phyloP scores from a whole-genome alignment of 1,140 invertebrate species.

The Triops cancriformis region DNA sequence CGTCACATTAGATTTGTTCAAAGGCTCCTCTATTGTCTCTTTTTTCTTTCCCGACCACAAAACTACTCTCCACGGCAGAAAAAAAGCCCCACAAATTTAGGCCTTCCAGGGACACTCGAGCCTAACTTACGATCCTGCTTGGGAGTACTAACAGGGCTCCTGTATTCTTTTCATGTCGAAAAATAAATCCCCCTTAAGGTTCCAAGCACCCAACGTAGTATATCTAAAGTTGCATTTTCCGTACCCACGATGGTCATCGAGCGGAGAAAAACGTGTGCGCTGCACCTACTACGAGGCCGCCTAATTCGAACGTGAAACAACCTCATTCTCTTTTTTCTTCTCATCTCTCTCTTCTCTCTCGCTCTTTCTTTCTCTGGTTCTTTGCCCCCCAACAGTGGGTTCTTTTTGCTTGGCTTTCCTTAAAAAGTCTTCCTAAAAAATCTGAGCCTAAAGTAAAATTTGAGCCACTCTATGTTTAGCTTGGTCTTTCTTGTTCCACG shows the following conservation, averaged over 20 bases:
- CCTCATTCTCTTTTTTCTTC: no score
- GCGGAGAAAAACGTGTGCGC: no score
- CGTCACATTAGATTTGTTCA: conserved; percentile 9
- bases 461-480: background rate
- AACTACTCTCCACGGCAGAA: background rate
- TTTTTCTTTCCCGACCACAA: background rate
- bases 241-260: no score
- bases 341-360: no score
- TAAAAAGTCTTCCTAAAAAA: background rate
- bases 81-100: background rate
- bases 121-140: background rate
- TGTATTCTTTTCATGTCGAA: background rate
- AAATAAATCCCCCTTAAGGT: no score
- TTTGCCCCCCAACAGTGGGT: no score
- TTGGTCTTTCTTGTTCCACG: background rate
- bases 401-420: background rate
- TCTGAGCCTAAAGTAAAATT: conserved; percentile 8
- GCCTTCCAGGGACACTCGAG: background rate
- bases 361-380: background rate
- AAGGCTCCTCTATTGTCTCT: background rate
- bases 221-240: no score
- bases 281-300: no score
- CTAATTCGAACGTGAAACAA: no score
- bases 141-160: background rate
- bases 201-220: no score